Evolutionary conservation across 2,888 invertebrate species (phyloP).

Genomic region (Lasioglossum figueresi): DNA sequence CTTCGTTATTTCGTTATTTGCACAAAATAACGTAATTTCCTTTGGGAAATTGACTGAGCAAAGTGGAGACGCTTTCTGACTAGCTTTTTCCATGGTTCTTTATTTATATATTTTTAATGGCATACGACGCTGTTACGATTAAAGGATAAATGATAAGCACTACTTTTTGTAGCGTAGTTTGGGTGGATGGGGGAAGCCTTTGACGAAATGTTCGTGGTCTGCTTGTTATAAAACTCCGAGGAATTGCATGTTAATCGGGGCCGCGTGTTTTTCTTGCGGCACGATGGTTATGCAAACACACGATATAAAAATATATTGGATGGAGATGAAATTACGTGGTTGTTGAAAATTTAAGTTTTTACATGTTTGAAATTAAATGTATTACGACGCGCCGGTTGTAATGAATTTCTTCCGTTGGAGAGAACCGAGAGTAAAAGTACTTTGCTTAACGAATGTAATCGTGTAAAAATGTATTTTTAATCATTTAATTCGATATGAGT

Average conservation of each 20-base stretch:
- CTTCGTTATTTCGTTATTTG: not conserved
- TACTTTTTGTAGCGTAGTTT: not conserved
- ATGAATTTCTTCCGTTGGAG: not conserved
- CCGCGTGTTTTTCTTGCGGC: not conserved
- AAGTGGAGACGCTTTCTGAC: not conserved
- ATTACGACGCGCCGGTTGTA: not conserved
- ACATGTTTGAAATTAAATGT: not conserved
- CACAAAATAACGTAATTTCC: constrained; percentile 15
- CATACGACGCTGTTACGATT: not conserved
- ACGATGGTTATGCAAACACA: not conserved
- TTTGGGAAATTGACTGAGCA: not conserved
- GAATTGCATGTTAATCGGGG: not conserved
- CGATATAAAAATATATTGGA: not conserved
- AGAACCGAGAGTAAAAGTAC: too few relatives aligned
- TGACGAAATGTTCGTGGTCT: not conserved
- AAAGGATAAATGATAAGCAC: too few relatives aligned
- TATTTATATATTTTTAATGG: not conserved
- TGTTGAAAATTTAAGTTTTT: not conserved
- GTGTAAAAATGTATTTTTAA: too few relatives aligned
- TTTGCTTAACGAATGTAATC: too few relatives aligned
- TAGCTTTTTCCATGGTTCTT: not conserved
- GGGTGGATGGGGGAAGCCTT: not conserved
- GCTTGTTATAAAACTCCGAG: not conserved
- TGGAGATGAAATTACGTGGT: not conserved
- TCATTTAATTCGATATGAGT: too few relatives aligned